A percentile compares a stretch with the other conserved stretches of the same genome.
Evolutionary conservation across 1,140 invertebrate genomes (phyloP).

Genomic region (Araneus ventricosus): DNA sequence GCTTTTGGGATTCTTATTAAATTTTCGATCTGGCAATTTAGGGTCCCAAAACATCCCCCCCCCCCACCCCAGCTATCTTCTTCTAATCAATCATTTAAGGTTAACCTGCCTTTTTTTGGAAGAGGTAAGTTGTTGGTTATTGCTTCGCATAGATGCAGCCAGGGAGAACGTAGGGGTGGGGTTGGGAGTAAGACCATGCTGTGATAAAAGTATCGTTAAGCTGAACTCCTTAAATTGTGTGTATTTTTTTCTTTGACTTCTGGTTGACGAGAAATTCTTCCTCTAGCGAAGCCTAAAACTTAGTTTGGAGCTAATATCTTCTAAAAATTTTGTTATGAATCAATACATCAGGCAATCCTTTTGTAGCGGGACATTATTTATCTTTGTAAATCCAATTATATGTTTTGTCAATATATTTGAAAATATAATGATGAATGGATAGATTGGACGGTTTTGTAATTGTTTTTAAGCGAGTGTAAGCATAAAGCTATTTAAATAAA

Average conservation of each 20-base stretch:
- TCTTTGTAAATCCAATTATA: too few relatives aligned
- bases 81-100: slow-evolving; percentile 75
- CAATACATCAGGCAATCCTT: too few relatives aligned
- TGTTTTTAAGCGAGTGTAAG: too few relatives aligned
- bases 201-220: slow-evolving; percentile 70
- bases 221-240: slow-evolving; percentile 45
- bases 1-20: slow-evolving; percentile 73
- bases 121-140: slow-evolving; percentile 68
- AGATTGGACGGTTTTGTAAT: too few relatives aligned
- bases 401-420: too few relatives aligned
- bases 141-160: not conserved
- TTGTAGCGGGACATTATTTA: too few relatives aligned
- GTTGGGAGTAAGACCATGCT: not conserved
- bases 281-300: not conserved
- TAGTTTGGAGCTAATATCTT: not conserved
- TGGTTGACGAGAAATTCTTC: not conserved
- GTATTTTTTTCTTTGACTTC: not conserved
- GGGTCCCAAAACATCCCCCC: slow-evolving; percentile 49
- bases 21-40: slow-evolving; percentile 74
- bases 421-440: too few relatives aligned
- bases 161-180: not conserved
- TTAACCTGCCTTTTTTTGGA: slow-evolving; percentile 60
- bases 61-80: slow-evolving; percentile 64
- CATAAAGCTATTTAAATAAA: too few relatives aligned
- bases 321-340: not conserved